Percentiles rank a stretch among this genome's conserved stretches.
phyloP scores from a whole-genome alignment of 2,797 vertebrate species.

The Pygocentrus nattereri region DNA sequence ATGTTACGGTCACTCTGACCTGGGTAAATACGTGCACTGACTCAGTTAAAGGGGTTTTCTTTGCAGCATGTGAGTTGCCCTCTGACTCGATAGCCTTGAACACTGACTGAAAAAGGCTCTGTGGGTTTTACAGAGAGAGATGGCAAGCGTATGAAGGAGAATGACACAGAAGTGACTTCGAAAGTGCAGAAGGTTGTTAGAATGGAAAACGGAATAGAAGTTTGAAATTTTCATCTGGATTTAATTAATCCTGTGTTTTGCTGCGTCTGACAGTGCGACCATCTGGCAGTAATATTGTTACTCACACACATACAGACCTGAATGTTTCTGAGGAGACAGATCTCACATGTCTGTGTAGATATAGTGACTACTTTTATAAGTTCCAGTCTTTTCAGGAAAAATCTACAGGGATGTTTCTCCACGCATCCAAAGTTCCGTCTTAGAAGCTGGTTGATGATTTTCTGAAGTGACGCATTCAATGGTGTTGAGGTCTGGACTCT shows the following conservation, averaged over 20 bases:
- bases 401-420: too few relatives aligned
- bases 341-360: too few relatives aligned
- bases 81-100: neutral
- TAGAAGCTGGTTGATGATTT: too few relatives aligned
- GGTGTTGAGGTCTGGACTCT: too few relatives aligned
- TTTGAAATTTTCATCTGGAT: slow-evolving; percentile 33
- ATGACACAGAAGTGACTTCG: neutral
- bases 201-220: slow-evolving; percentile 5
- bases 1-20: neutral
- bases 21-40: neutral
- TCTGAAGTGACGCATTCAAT: too few relatives aligned
- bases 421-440: too few relatives aligned
- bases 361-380: too few relatives aligned
- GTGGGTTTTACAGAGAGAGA: neutral
- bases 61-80: neutral
- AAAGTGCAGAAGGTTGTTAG: neutral
- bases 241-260: slow-evolving; percentile 11
- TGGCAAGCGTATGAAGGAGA: neutral
- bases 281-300: slow-evolving; percentile 44
- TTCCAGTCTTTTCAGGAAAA: too few relatives aligned
- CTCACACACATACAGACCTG: slow-evolving; percentile 5
- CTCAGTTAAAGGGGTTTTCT: neutral
- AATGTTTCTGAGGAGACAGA: too few relatives aligned
- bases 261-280: slow-evolving; percentile 33
- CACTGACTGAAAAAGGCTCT: neutral